A percentile compares a stretch with the other conserved stretches of the same genome.
Conservation (phyloP, 2,888 invertebrate genomes). For the Diadegma fenestrale region DNA sequence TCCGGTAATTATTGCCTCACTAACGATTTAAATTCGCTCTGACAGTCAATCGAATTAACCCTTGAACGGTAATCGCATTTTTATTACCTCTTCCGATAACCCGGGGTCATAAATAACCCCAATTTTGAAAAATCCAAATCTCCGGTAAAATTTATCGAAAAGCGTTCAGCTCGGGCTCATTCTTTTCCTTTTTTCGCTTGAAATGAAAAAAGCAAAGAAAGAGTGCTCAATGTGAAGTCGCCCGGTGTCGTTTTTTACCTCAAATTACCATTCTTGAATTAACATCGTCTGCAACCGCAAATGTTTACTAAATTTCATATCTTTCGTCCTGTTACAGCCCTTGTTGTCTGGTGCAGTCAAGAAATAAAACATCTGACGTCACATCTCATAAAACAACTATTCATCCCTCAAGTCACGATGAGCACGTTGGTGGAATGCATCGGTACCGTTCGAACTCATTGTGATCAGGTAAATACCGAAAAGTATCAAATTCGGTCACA, state of each 20-base stretch:
- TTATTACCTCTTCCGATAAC: too few species aligned
- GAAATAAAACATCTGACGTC: conserved; percentile 92
- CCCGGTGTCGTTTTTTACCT: too few species aligned
- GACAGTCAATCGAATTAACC: too few species aligned
- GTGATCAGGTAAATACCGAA: conserved; percentile 86
- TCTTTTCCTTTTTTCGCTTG: too few species aligned
- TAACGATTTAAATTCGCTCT: not conserved
- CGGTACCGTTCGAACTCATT: conserved; percentile 91
- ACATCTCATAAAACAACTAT: conserved; percentile 94
- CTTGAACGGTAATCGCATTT: too few species aligned
- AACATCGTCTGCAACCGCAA: not conserved
- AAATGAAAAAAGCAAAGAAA: too few species aligned
- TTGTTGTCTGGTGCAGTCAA: conserved; percentile 96
- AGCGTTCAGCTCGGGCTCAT: too few species aligned
- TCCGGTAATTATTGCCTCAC: conserved; percentile 86
- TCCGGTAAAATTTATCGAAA: too few species aligned
- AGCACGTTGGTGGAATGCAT: conserved; percentile 95
- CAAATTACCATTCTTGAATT: too few species aligned
- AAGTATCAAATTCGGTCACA: conserved; percentile 65
- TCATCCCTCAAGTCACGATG: conserved; percentile 94
- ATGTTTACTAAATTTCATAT: not conserved
- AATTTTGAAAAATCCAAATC: too few species aligned
- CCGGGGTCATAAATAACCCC: too few species aligned
- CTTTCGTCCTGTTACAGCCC: conserved; percentile 85
- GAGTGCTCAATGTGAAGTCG: too few species aligned